Evolutionary conservation across 2,888 invertebrate genomes (phyloP).

Genomic region (Apotomis turbidana): DNA sequence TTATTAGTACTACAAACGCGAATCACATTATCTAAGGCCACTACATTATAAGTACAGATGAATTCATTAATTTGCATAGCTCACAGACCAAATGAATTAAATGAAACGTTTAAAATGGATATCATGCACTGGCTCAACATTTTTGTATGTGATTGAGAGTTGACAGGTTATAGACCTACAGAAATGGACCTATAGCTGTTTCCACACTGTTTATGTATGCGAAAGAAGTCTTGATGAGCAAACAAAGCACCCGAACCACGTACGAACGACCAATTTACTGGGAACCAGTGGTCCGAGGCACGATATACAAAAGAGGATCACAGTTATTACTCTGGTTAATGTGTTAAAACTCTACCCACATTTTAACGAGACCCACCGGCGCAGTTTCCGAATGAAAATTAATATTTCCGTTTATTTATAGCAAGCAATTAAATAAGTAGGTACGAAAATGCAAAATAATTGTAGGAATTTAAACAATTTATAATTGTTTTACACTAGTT

Average conservation of each 20-base stretch:
- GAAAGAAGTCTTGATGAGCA: slow-evolving; percentile 33
- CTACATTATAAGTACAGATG: background rate
- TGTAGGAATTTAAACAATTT: background rate
- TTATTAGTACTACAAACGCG: too few relatives aligned
- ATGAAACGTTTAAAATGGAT: background rate
- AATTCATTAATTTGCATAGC: background rate
- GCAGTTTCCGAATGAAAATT: slow-evolving; percentile 22
- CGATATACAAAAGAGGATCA: slow-evolving; percentile 11
- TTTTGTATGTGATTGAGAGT: slow-evolving; percentile 15
- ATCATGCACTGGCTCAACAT: background rate
- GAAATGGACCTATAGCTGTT: slow-evolving; percentile 1
- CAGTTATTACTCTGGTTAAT: slow-evolving; percentile 16
- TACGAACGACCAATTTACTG: slow-evolving; percentile 16
- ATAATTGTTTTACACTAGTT: background rate
- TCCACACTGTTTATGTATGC: slow-evolving; percentile 33
- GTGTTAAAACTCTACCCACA: slow-evolving; percentile 16
- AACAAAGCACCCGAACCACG: slow-evolving; percentile 31
- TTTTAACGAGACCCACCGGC: slow-evolving; percentile 27
- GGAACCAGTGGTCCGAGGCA: slow-evolving; percentile 2
- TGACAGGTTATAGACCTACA: slow-evolving; percentile 31
- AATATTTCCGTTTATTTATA: slow-evolving; percentile 35
- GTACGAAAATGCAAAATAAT: background rate
- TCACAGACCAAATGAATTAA: background rate
- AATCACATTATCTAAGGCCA: too few relatives aligned
- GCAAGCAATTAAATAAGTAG: background rate